phyloP scores from a whole-genome alignment of 2,888 invertebrate species.

The Eupeodes latifasciatus region DNA sequence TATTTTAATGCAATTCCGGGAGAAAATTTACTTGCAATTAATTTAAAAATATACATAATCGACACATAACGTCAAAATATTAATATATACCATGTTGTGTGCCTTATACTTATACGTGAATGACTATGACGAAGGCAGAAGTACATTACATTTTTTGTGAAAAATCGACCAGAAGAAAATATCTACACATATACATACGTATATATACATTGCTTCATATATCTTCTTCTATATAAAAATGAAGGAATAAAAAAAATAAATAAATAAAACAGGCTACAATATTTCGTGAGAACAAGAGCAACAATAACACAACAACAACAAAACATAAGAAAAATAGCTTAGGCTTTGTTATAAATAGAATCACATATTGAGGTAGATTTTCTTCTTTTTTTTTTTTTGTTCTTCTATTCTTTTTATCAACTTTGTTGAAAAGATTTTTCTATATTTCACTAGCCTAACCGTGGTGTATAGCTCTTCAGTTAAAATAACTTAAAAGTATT shows the following conservation, averaged over 20 bases:
- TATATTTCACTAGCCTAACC: constrained; percentile 46
- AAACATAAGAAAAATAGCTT: constrained; percentile 75
- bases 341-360: constrained; percentile 82
- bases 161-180: constrained; percentile 25
- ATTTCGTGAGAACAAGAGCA: constrained; percentile 64
- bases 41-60: constrained; percentile 11
- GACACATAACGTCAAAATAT: constrained; percentile 32
- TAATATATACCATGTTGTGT: constrained; percentile 8
- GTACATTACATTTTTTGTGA: constrained; percentile 41
- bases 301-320: constrained; percentile 68
- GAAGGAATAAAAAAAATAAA: constrained; percentile 41
- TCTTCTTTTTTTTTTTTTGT: constrained; percentile 34
- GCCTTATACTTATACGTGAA: neutral
- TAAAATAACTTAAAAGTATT: constrained; percentile 29
- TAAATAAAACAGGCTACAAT: constrained; percentile 61
- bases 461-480: constrained; percentile 26
- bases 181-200: neutral
- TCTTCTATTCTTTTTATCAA: constrained; percentile 58
- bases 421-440: constrained; percentile 56
- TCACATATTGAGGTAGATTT: constrained; percentile 77
- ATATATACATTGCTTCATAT: neutral
- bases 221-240: neutral
- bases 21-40: constrained; percentile 15
- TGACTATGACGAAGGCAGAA: constrained; percentile 44
- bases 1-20: constrained; percentile 3